These are phyloP conservation scores for Agelastica alni DNA, from an alignment of 2,888 invertebrate species.

Conservation along the genomic window DNA sequence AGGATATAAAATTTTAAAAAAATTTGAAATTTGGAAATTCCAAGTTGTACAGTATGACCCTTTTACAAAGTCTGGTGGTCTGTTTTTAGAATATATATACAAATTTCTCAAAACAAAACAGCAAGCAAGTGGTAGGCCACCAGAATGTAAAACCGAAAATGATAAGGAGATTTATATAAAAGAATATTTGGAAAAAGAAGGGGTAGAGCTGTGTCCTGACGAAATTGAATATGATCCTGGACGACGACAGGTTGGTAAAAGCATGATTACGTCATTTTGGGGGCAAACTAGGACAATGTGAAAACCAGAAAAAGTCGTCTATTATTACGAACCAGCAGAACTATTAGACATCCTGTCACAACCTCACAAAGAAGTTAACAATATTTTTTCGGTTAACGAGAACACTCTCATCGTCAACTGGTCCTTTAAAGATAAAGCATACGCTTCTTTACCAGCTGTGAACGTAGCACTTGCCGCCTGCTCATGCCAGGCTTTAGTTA, in stretches of 20 bases:
- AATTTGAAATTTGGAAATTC: conserved; percentile 49
- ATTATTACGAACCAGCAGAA: not conserved
- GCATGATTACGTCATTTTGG: conserved; percentile 27
- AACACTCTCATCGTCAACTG: conserved; percentile 37
- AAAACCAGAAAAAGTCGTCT: conserved; percentile 29
- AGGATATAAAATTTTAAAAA: conserved; percentile 43
- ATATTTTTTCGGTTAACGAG: conserved; percentile 15
- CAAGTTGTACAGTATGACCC: conserved; percentile 30
- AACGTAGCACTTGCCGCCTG: conserved; percentile 45
- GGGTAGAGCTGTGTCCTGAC: conserved; percentile 10
- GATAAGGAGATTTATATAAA: conserved; percentile 23
- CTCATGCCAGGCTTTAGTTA: conserved; percentile 23
- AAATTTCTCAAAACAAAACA: conserved; percentile 40
- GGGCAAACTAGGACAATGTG: conserved; percentile 30
- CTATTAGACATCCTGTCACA: conserved; percentile 3
- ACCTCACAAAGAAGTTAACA: conserved; percentile 3
- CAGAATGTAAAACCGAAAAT: conserved; percentile 26
- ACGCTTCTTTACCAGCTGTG: conserved; percentile 24
- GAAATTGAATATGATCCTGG: conserved; percentile 29
- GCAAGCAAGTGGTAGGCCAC: conserved; percentile 37
- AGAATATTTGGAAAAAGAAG: conserved; percentile 26
- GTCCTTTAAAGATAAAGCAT: conserved; percentile 31
- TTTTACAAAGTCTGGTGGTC: conserved; percentile 26
- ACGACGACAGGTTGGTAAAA: conserved; percentile 26
- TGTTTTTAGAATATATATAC: conserved; percentile 44